phyloP scores from a whole-genome alignment of 2,113 vertebrate species.

The Halcyon senegalensis region DNA sequence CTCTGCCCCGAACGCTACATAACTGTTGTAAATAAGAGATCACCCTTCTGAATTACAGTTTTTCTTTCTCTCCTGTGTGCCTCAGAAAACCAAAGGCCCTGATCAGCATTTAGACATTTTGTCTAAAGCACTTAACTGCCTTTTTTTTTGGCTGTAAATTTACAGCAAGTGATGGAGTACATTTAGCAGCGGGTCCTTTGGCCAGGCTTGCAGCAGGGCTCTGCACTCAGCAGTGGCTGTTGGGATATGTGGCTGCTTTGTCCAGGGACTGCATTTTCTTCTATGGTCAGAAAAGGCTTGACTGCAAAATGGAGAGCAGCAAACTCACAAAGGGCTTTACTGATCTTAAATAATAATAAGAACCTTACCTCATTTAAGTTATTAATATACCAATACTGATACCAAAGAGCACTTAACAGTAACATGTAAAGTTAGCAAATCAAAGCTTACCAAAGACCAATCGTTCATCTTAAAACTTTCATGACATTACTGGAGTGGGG shows the following conservation, averaged over 20 bases:
- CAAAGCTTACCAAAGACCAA: not conserved
- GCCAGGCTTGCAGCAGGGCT: not conserved
- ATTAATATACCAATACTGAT: not conserved
- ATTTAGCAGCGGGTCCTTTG: not conserved
- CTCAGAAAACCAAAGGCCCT: not conserved
- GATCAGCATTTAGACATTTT: not conserved
- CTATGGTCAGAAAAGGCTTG: not conserved
- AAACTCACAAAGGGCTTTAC: not conserved
- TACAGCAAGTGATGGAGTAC: rapidly evolving
- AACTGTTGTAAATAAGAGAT: not conserved
- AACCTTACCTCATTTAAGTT: not conserved
- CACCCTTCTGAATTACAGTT: not conserved
- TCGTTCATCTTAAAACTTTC: not conserved
- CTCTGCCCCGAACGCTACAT: not conserved
- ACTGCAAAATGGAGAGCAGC: rapidly evolving
- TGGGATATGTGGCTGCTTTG: not conserved
- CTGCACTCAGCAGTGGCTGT: rapidly evolving
- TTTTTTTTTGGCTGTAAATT: not conserved
- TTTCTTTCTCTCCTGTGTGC: not conserved
- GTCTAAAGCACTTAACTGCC: not conserved
- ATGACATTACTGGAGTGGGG: not conserved
- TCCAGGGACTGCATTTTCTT: not conserved
- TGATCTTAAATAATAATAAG: not conserved
- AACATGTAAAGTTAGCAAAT: not conserved
- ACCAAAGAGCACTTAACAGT: not conserved